A percentile compares a stretch with the other conserved stretches of the same genome.
Conservation (phyloP, 2,888 invertebrate species). For the Pinctada fucata region DNA sequence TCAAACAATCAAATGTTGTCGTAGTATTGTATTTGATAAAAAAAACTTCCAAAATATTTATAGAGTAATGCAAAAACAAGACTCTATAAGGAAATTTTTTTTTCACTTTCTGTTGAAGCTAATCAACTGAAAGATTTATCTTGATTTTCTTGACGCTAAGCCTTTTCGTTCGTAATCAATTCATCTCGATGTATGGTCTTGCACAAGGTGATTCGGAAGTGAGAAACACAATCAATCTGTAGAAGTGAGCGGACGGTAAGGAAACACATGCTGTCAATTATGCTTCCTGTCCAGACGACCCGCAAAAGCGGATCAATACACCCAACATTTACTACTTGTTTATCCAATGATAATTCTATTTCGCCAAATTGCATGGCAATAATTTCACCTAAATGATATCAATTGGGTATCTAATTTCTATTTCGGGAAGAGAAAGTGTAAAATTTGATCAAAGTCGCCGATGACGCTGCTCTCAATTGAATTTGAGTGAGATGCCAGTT, state of each 20-base stretch:
- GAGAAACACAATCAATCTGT: too few species aligned
- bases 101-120: too few species aligned
- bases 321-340: not conserved
- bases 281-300: not conserved
- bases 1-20: too few species aligned
- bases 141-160: too few species aligned
- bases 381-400: not conserved
- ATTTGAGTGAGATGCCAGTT: not conserved
- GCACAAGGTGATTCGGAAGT: too few species aligned
- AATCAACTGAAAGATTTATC: too few species aligned
- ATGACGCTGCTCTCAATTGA: not conserved
- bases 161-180: too few species aligned
- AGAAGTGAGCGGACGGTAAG: not conserved
- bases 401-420: not conserved
- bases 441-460: not conserved
- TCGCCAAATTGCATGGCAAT: not conserved
- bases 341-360: not conserved
- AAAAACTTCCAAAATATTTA: too few species aligned
- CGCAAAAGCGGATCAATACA: not conserved
- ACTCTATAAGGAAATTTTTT: too few species aligned
- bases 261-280: not conserved
- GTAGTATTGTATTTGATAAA: too few species aligned
- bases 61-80: too few species aligned
- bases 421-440: not conserved
- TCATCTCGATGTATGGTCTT: too few species aligned